Conservation (phyloP, 2,888 invertebrate species). For the Drosophila conformis region DNA sequence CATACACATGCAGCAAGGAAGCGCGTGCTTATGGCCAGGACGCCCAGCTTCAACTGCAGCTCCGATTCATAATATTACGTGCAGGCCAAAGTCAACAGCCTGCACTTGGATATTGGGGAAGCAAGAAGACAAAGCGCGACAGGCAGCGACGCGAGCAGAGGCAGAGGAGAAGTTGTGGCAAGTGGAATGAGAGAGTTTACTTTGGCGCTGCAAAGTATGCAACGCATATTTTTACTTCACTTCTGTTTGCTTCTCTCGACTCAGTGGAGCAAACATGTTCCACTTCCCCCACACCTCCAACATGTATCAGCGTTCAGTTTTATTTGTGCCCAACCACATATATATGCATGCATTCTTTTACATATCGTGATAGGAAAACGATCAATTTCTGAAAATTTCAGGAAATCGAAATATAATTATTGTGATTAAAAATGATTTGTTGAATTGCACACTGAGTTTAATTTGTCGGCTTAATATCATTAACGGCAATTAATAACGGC, state of each 20-base stretch:
- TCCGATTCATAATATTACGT: constrained; percentile 68
- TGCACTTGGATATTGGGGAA: constrained; percentile 43
- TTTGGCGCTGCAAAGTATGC: constrained; percentile 72
- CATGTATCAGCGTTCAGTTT: constrained; percentile 87
- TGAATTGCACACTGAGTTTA: background rate
- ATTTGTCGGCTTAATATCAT: constrained; percentile 7
- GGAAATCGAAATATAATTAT: constrained; percentile 1
- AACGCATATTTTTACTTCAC: constrained; percentile 72
- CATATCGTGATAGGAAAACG: background rate
- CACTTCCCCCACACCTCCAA: constrained; percentile 10
- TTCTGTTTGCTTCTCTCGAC: constrained; percentile 65
- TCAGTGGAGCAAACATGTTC: constrained; percentile 38
- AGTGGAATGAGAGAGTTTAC: constrained; percentile 55
- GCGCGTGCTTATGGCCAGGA: constrained; percentile 54
- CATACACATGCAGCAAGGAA: background rate
- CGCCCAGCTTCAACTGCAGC: constrained; percentile 4
- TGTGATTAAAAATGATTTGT: constrained; percentile 6
- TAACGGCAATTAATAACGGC: background rate
- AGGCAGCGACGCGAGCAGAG: background rate
- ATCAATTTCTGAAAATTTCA: background rate
- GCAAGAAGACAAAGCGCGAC: constrained; percentile 52
- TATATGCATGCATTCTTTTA: background rate
- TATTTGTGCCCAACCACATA: constrained; percentile 23
- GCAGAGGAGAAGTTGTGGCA: background rate
- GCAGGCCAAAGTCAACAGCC: constrained; percentile 72